phyloP scores from a whole-genome alignment of 2,888 invertebrate genomes.

The Aleiodes testaceus region DNA sequence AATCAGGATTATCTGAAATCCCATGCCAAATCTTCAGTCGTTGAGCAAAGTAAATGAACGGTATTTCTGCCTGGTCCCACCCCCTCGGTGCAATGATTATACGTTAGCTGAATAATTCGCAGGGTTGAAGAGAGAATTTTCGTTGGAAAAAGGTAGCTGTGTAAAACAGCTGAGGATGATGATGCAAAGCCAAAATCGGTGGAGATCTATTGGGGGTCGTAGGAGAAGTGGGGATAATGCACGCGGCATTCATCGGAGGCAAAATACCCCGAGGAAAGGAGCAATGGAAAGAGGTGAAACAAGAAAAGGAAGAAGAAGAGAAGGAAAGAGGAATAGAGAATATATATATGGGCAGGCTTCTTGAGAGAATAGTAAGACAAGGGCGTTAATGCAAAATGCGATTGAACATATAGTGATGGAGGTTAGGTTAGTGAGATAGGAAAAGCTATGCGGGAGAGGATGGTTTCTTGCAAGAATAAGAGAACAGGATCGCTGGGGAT shows the following conservation, averaged over 20 bases:
- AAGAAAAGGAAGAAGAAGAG: constrained; percentile 28
- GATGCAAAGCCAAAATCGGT: constrained; percentile 30
- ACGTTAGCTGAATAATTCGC: constrained; percentile 52
- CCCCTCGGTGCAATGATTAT: constrained; percentile 55
- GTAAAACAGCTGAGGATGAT: constrained; percentile 32
- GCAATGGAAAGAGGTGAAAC: constrained; percentile 30
- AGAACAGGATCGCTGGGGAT: constrained; percentile 72
- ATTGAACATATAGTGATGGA: constrained; percentile 48
- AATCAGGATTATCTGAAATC: constrained; percentile 27
- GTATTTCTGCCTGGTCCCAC: constrained; percentile 41
- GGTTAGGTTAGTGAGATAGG: constrained; percentile 33
- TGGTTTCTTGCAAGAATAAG: constrained; percentile 72
- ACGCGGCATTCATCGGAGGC: constrained; percentile 33
- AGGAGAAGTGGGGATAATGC: constrained; percentile 46
- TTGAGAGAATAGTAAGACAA: constrained; percentile 22
- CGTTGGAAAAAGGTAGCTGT: constrained; percentile 30
- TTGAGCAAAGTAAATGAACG: not conserved
- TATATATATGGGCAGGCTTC: not conserved
- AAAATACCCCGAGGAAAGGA: constrained; percentile 28
- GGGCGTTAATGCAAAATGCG: constrained; percentile 61
- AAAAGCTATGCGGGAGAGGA: constrained; percentile 59
- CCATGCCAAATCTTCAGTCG: constrained; percentile 3
- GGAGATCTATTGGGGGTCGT: constrained; percentile 20
- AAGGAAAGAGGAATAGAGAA: constrained; percentile 3
- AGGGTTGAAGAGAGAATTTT: constrained; percentile 29